A percentile compares a stretch with the other conserved stretches of the same genome.
phyloP scores from a whole-genome alignment of 2,888 invertebrate genomes.

The Orchestes rusci region DNA sequence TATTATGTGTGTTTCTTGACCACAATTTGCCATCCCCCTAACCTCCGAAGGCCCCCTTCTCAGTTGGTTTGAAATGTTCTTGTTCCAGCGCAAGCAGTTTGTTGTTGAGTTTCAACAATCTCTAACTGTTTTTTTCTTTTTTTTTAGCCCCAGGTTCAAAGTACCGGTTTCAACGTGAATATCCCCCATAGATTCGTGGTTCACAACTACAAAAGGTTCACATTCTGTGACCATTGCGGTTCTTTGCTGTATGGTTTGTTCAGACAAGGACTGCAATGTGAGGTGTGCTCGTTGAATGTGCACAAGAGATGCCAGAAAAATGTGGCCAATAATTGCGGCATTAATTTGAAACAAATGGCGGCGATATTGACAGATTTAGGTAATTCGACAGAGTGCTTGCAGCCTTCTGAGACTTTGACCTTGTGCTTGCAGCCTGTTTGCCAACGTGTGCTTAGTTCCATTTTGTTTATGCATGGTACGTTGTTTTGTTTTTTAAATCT shows the following conservation, averaged over 20 bases:
- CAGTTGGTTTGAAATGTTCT: no score
- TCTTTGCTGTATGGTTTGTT: constrained; percentile 94
- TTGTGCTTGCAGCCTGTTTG: neutral
- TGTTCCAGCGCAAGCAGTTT: neutral
- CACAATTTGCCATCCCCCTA: no score
- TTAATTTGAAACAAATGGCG: constrained; percentile 95
- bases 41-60: no score
- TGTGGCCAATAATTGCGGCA: constrained; percentile 98
- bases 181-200: constrained; percentile 94
- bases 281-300: constrained; percentile 94
- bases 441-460: constrained; percentile 11
- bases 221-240: constrained; percentile 99
- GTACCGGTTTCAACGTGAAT: constrained; percentile 91
- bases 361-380: constrained; percentile 87
- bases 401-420: constrained; percentile 7
- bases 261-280: constrained; percentile 94
- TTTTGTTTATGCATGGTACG: constrained; percentile 23
- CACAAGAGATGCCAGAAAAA: constrained; percentile 99
- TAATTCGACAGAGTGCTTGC: constrained; percentile 34
- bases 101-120: neutral
- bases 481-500: constrained; percentile 15
- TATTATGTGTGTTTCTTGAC: no score
- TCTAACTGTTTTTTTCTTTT: constrained; percentile 5
- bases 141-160: constrained; percentile 43
- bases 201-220: constrained; percentile 95